Evolutionary conservation across 2,888 invertebrate genomes (phyloP), one percentile per base, ranked within the genome.

Genomic region (Polyploca ridens): DNA sequence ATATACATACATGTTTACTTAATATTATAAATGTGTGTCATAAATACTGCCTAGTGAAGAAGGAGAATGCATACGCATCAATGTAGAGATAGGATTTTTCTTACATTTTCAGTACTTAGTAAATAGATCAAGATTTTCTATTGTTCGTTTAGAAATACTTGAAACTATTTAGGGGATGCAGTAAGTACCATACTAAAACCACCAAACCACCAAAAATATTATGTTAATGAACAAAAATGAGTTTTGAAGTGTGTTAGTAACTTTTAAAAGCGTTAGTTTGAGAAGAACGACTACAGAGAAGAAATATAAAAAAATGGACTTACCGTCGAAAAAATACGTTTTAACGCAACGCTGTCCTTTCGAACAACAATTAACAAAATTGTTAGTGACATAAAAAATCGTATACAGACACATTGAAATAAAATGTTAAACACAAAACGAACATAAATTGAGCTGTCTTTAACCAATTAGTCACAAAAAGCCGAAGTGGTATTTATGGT

Each of bases 191-290:
- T 80, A 79, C 76, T 81, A 75, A 79, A 83, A 94, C 93, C 94
- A 93, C 92, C 92, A 93, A 93, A 94, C 94, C 93, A 93, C 92
- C 88, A 89, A 75, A 81, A 76, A 82, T 81, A 76, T 73, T 79
- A 69, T 82, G 87, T 89, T 89, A 90, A 83, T 86, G 69, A 74
- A 76, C 61, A 72, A 72, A 74, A 72, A 65, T 69, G 69, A 65
- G 74, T 79, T 59, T 61, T 71, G 75, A 76, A 62, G 71, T 71
- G 62, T 69, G 78, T 85, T 86, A 86, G 81, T 83, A 69, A 58
- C 33, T 72, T 49, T 70, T 66, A 67, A 68, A 92, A 93, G 93
- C 92, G 76, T 91, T 91, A 88, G 85, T 72, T 76, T 71, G 69
- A 71, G 76, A 84, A 71, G 71, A 75, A 78, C 83, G 79, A 78